Percentiles rank a stretch among this genome's conserved stretches.
Conservation (phyloP, 1,140 invertebrate species). For the Oryzaephilus surinamensis region DNA sequence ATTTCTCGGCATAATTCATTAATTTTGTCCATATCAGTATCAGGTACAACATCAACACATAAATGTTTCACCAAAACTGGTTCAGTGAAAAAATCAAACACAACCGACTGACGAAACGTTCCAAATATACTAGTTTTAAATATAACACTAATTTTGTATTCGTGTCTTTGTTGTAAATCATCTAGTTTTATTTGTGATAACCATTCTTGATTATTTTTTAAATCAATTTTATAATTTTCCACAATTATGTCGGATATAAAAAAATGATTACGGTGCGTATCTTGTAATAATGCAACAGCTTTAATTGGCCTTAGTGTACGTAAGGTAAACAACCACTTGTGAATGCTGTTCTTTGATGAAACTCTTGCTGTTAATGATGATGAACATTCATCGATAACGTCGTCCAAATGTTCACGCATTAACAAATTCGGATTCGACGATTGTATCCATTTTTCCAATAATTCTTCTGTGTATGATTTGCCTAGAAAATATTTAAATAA, state of each 20-base stretch:
- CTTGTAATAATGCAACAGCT: constrained; percentile 59
- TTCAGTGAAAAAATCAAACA: constrained; percentile 66
- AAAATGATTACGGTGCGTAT: constrained; percentile 64
- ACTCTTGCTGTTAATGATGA: constrained; percentile 51
- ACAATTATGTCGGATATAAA: constrained; percentile 31
- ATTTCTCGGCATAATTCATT: constrained; percentile 54
- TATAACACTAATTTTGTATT: constrained; percentile 53
- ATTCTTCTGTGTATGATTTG: constrained; percentile 46
- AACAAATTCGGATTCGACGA: constrained; percentile 45
- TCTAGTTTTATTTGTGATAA: constrained; percentile 24
- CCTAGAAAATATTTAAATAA: constrained; percentile 18
- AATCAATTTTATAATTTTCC: constrained; percentile 24
- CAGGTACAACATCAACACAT: constrained; percentile 66
- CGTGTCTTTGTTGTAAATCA: constrained; percentile 18
- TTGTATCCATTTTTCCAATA: constrained; percentile 53
- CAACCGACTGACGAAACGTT: constrained; percentile 68
- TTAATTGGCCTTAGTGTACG: constrained; percentile 41
- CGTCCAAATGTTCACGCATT: constrained; percentile 47
- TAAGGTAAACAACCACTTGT: constrained; percentile 57
- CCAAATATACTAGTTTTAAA: constrained; percentile 69
- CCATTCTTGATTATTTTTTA: constrained; percentile 51
- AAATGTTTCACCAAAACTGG: constrained; percentile 61
- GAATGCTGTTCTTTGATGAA: constrained; percentile 53
- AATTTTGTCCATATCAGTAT: constrained; percentile 56
- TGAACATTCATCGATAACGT: constrained; percentile 49